Evolutionary conservation across 1,140 invertebrate species (phyloP), one percentile per base, ranked within the genome.

Genomic region (Arctopsyche grandis): DNA sequence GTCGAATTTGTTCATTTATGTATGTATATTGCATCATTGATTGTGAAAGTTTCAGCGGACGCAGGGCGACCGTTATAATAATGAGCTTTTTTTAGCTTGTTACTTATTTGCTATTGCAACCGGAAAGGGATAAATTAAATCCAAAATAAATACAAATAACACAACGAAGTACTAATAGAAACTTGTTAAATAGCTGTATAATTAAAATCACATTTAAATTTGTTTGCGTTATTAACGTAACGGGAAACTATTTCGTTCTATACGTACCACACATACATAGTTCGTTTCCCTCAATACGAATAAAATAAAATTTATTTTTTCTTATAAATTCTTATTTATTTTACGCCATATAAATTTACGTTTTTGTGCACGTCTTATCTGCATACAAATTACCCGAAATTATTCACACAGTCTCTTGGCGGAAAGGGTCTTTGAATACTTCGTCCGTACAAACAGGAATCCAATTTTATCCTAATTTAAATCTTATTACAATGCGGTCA

Each of bases 391-490:
- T 38, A 60, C 1, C 21, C 14, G 7, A 60, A 19, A 60, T 60
- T 60, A 60, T 60, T 19, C 56, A 60, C 56, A 21, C 56, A 5
- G 56, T 21, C 56, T 19, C 56, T 19, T 38, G 1, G 66, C 66
- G 66, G 16, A 60, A 38, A 60, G 56, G 56, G 56, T 60, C 19
- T 60, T 19, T 60, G 48, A n/a, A 66, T 16, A 66, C 7, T 66
- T 77, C n/a, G 75, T 29, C 24, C 75, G 52, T 19, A 43, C 56
- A 29, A 75, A 75, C 73, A 77, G 75, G 75, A 77, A 77, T 77
- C 75, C 75, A 77, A 77, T 77, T 77, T 77, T 77, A 77, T 77
- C 75, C 75, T 77, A 77, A 77, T 77, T 77, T 77, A 77, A 77
- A 77, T 77, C 75, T 77, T 77, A 77, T 77, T 77, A 77, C 52